Evolutionary conservation across 2,113 vertebrate species (phyloP).

Genomic region (Sitta europaea): DNA sequence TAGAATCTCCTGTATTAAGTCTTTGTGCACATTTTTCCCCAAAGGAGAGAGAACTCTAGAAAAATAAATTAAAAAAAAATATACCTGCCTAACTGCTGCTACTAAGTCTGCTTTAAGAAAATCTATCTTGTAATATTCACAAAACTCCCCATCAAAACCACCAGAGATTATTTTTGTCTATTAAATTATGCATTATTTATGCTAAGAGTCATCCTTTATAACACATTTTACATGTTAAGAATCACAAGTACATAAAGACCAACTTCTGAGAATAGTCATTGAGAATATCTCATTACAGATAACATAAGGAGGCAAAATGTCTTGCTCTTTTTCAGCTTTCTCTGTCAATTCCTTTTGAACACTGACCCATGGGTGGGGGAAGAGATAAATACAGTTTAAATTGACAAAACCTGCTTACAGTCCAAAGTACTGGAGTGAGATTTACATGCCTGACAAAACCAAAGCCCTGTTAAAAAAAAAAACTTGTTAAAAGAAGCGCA

Average conservation of each 20-base stretch:
- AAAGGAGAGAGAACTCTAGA: neutral
- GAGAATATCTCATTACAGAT: neutral
- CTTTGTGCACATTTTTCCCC: neutral
- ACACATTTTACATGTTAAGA: neutral
- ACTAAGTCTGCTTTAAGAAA: neutral
- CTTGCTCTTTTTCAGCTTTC: neutral
- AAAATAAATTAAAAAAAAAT: neutral
- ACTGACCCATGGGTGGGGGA: neutral
- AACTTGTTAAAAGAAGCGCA: neutral
- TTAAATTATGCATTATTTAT: slow-evolving; percentile 29
- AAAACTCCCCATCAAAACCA: neutral
- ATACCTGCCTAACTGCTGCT: neutral
- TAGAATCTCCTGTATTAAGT: slow-evolving; percentile 12
- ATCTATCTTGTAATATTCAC: neutral
- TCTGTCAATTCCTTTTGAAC: neutral
- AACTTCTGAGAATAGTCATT: neutral
- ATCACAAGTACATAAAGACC: neutral
- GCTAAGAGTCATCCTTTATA: neutral
- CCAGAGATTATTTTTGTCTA: neutral
- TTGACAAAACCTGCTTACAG: neutral
- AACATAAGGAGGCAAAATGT: neutral
- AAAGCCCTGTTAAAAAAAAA: neutral
- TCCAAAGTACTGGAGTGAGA: neutral
- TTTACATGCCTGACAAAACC: neutral
- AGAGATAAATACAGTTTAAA: neutral